phyloP scores from a whole-genome alignment of 2,888 invertebrate species.

The Poecilobothrus nobilitatus region DNA sequence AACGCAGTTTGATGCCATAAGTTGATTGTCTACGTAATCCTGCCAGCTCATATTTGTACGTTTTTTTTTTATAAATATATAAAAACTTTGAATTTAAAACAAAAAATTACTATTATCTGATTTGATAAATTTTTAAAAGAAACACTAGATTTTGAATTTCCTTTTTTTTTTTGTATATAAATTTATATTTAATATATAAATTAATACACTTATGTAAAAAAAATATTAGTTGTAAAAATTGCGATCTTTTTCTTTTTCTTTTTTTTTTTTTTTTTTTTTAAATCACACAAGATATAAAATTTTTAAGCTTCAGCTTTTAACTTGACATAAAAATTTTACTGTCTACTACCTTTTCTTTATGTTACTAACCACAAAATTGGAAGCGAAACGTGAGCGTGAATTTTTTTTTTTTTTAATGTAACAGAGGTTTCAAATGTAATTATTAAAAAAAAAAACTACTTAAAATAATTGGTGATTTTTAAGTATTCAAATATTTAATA shows the following conservation, averaged over 20 bases:
- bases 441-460: not conserved
- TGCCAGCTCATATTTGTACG: slow-evolving; percentile 82
- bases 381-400: too few species aligned
- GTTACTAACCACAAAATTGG: slow-evolving; percentile 3
- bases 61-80: slow-evolving; percentile 21
- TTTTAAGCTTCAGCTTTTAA: not conserved
- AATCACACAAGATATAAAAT: not conserved
- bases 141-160: slow-evolving; percentile 1
- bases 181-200: not conserved
- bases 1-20: slow-evolving; percentile 90
- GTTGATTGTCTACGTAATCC: slow-evolving; percentile 96
- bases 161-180: not conserved
- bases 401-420: not conserved
- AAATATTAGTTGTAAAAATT: not conserved
- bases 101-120: not conserved
- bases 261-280: not conserved
- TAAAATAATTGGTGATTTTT: not conserved
- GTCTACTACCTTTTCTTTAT: not conserved
- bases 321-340: slow-evolving; percentile 1
- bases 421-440: not conserved
- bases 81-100: slow-evolving; percentile 1
- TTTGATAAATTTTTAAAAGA: slow-evolving; percentile 1
- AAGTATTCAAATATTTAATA: not conserved
- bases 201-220: not conserved
- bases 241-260: not conserved